Conservation (phyloP, 1,140 invertebrate genomes). For the Drosophila mojavensis region DNA sequence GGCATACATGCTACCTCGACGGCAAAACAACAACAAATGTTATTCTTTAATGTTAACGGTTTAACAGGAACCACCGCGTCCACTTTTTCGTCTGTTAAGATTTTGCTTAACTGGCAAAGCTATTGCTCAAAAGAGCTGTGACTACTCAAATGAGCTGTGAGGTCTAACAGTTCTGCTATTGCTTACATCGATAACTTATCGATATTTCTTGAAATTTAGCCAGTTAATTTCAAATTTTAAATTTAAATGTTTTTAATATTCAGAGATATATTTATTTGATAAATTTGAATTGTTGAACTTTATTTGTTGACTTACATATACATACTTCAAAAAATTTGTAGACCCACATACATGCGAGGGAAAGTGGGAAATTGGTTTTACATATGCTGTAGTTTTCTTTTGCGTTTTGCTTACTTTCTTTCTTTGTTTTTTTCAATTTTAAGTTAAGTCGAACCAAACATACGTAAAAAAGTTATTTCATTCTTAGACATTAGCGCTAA, state of each 20-base stretch:
- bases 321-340: conserved; percentile 74
- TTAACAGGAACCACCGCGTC: conserved; percentile 23
- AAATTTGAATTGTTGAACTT: conserved; percentile 77
- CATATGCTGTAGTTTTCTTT: conserved; percentile 46
- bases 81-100: conserved; percentile 21
- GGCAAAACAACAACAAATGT: conserved; percentile 50
- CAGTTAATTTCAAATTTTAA: neutral
- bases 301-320: conserved; percentile 77
- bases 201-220: neutral
- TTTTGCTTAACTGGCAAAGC: conserved; percentile 15
- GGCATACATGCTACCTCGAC: conserved; percentile 36
- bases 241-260: neutral
- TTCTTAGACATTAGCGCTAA: conserved; percentile 61
- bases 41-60: conserved; percentile 27
- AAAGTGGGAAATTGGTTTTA: conserved; percentile 70
- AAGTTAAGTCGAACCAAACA: conserved; percentile 45
- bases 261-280: conserved; percentile 15
- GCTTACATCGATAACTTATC: conserved; percentile 8
- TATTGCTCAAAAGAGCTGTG: conserved; percentile 33
- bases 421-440: conserved; percentile 29
- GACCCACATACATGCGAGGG: conserved; percentile 64
- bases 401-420: conserved; percentile 1
- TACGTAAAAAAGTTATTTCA: conserved; percentile 58
- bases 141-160: conserved; percentile 1
- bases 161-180: neutral